Evolutionary conservation across 1,140 invertebrate genomes (phyloP).

Genomic region (Caerostris darwini): DNA sequence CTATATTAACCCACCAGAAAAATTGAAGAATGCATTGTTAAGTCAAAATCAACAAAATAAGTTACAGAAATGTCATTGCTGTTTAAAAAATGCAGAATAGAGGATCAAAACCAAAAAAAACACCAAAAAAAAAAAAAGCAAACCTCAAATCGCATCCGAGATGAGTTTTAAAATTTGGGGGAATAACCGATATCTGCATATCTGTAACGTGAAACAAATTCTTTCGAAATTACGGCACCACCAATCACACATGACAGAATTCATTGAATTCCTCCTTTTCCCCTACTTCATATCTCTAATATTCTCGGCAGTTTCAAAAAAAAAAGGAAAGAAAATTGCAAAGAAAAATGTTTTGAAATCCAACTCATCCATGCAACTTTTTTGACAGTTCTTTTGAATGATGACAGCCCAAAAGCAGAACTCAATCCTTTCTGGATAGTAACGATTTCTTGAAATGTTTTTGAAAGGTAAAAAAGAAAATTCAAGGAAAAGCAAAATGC

Average conservation of each 20-base stretch:
- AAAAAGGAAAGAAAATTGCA: background rate
- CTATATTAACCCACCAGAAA: too few relatives aligned
- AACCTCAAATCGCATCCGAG: background rate
- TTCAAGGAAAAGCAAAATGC: background rate
- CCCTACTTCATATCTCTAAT: background rate
- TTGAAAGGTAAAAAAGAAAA: background rate
- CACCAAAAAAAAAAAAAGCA: background rate
- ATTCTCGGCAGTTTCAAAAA: background rate
- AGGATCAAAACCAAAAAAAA: background rate
- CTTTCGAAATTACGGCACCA: slow-evolving; percentile 10
- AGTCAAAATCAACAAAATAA: background rate
- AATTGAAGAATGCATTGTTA: background rate
- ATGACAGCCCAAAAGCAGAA: background rate
- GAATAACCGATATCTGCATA: background rate
- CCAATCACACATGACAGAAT: background rate
- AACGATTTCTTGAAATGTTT: background rate
- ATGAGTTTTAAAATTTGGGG: background rate
- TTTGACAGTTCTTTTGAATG: slow-evolving; percentile 50
- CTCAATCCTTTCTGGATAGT: background rate
- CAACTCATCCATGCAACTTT: background rate
- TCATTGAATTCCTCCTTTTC: background rate
- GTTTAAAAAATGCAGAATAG: background rate
- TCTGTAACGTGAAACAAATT: background rate
- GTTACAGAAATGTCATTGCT: background rate
- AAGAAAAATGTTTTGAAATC: slow-evolving; percentile 14